Base-by-base conservation (phyloP, 2,888 invertebrate genomes). In the Drosophila vallismaia region DNA sequence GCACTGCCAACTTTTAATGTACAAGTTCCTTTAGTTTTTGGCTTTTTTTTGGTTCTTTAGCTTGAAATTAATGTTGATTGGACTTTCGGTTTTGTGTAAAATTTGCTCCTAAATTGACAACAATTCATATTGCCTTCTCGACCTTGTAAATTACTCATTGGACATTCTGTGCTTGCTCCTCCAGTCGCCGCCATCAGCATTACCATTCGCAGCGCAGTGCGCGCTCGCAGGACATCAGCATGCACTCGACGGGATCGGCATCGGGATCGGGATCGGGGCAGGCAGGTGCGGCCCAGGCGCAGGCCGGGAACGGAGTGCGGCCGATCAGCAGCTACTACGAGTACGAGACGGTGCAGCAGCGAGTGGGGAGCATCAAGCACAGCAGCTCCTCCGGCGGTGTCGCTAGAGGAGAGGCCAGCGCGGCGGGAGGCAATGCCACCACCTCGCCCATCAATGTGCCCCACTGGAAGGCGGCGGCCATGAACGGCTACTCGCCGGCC, bases 321-420 rank as follows among this genome's bases (percentile, higher is more conserved):
- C 96, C 96, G 4, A 94, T 95, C 71, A 96, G 96, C 68, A 96
- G 96, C 92, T 96, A 95, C 92, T 96, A 96, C 91, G 96, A 97
- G 91, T 96, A 96, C 91, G 96, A 96, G 91, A 95, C 94, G 76
- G 94, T 95, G 33, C 95, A 95, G 78, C 93, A 95, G 26, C 93
- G 93, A 75, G 93, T 92, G 88, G 89, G 89, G 70, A 88, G 92
- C 91, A 89, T 91, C 91, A 92, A 88, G 90, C 91, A 86, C 53
- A 86, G 71, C 88, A 78, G 67, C 56, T 55, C 86, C 74, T 79
- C 9, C 19, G 46, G 76, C 58, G 57, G 36, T 12, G n/a, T 4
- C 5, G 12, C n/a, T 6, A n/a, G 36, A 6, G 36, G 36, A 58
- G 69, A 77, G 84, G 91, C 8, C 24, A 66, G 51, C n/a, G 63